Percentiles rank a stretch among this genome's conserved stretches.
phyloP scores from a whole-genome alignment of 2,113 vertebrate genomes.

The Hemiscyllium ocellatum region DNA sequence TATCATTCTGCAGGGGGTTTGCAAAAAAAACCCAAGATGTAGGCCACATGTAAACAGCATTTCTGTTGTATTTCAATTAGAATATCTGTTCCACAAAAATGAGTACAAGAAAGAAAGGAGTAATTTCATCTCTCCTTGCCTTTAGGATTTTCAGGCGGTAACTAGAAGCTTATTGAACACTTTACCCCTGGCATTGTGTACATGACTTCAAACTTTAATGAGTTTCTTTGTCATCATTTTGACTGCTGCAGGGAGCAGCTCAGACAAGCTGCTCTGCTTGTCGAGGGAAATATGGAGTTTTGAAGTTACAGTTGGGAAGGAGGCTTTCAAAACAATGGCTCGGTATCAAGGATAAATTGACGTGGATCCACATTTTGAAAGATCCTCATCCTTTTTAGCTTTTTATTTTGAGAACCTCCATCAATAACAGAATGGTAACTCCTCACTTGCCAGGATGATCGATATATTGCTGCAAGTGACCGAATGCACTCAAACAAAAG shows the following conservation, averaged over 20 bases:
- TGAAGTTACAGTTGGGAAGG: constrained; percentile 18
- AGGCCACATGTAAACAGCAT: not conserved
- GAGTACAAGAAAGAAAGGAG: not conserved
- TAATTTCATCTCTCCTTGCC: constrained; percentile 12
- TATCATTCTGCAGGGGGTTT: not conserved
- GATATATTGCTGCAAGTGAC: not conserved
- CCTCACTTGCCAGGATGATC: not conserved
- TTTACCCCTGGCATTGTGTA: constrained; percentile 19
- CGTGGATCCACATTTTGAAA: not conserved
- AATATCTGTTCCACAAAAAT: not conserved
- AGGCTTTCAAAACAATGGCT: constrained; percentile 15
- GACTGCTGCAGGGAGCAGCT: constrained; percentile 17
- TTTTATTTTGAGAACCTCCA: not conserved
- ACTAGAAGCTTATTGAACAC: constrained; percentile 9
- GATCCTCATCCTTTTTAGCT: not conserved
- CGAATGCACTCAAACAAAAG: no score
- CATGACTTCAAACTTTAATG: constrained; percentile 33
- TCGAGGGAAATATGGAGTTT: not conserved
- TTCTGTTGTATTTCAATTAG: not conserved
- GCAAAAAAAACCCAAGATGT: not conserved
- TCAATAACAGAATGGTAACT: not conserved
- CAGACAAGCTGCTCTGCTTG: constrained; percentile 3
- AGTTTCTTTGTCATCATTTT: constrained; percentile 27
- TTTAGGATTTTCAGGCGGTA: constrained; percentile 22
- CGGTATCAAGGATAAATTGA: constrained; percentile 15